phyloP scores from a whole-genome alignment of 1,140 invertebrate species.

The Nylanderia fulva region DNA sequence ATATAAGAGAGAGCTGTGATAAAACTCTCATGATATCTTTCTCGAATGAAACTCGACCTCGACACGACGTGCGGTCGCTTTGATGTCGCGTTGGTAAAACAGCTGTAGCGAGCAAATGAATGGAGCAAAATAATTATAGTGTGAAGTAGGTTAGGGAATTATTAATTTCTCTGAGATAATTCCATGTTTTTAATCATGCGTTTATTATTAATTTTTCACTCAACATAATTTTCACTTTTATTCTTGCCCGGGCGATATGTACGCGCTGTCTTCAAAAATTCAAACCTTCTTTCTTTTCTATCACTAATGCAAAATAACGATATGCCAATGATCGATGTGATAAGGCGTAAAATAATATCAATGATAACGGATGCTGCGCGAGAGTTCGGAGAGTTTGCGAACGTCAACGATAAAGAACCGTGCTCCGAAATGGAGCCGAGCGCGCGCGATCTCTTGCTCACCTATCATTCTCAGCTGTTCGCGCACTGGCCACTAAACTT shows the following conservation, averaged over 20 bases:
- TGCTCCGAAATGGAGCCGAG: constrained; percentile 29
- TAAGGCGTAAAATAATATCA: neutral
- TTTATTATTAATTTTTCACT: neutral
- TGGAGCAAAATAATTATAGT: neutral
- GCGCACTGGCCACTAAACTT: constrained; percentile 61
- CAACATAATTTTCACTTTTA: neutral
- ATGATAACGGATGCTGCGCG: neutral
- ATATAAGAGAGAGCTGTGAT: neutral
- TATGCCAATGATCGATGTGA: neutral
- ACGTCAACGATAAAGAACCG: neutral
- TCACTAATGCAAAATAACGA: neutral
- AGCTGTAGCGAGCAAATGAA: neutral
- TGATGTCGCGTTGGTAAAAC: constrained; percentile 46
- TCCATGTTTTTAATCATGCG: neutral
- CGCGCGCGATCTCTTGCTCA: constrained; percentile 69
- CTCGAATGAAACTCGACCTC: neutral
- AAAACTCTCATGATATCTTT: neutral
- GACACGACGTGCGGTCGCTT: neutral
- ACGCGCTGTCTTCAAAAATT: neutral
- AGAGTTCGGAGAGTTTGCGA: neutral
- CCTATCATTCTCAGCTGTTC: constrained; percentile 69
- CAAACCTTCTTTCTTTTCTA: neutral
- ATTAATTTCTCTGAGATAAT: neutral
- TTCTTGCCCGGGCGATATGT: neutral
- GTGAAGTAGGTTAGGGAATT: constrained; percentile 36